Evolutionary conservation across 2,888 invertebrate species (phyloP).

Genomic region (Halocaridina rubra): DNA sequence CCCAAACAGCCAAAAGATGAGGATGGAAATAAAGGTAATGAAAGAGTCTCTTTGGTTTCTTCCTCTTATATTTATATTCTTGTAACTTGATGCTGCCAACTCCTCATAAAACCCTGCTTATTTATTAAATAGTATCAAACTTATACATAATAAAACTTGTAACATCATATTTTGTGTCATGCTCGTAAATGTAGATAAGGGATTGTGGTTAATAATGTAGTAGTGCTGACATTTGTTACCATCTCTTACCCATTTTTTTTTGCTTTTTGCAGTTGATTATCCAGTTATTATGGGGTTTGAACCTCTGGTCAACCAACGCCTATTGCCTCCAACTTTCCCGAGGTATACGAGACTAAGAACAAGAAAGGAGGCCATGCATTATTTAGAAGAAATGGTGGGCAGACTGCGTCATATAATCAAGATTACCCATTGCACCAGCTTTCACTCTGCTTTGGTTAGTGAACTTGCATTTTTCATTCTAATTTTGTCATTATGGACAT

Average conservation of each 20-base stretch:
- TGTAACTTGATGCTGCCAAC: too few species aligned
- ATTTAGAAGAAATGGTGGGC: slow-evolving; percentile 84
- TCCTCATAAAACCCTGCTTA: not conserved
- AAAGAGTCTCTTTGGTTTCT: not conserved
- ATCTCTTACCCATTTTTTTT: too few species aligned
- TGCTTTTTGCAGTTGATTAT: slow-evolving; percentile 47
- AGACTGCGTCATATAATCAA: slow-evolving; percentile 84
- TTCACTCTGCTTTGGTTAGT: slow-evolving; percentile 79
- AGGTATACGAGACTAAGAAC: slow-evolving; percentile 90
- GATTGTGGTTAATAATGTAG: too few species aligned
- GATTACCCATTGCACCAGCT: slow-evolving; percentile 81
- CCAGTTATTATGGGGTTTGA: slow-evolving; percentile 83
- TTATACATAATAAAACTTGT: not conserved
- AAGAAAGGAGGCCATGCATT: slow-evolving; percentile 81
- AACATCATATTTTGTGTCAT: not conserved
- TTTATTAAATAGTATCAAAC: not conserved
- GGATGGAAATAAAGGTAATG: slow-evolving; percentile 56
- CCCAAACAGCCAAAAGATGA: slow-evolving; percentile 60
- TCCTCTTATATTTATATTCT: not conserved
- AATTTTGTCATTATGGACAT: too few species aligned
- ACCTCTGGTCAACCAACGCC: slow-evolving; percentile 92
- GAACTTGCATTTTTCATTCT: too few species aligned
- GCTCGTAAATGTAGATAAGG: not conserved
- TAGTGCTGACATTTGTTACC: too few species aligned
- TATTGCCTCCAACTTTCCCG: slow-evolving; percentile 98